phyloP scores from a whole-genome alignment of 1,140 invertebrate species.

The Zophobas morio region DNA sequence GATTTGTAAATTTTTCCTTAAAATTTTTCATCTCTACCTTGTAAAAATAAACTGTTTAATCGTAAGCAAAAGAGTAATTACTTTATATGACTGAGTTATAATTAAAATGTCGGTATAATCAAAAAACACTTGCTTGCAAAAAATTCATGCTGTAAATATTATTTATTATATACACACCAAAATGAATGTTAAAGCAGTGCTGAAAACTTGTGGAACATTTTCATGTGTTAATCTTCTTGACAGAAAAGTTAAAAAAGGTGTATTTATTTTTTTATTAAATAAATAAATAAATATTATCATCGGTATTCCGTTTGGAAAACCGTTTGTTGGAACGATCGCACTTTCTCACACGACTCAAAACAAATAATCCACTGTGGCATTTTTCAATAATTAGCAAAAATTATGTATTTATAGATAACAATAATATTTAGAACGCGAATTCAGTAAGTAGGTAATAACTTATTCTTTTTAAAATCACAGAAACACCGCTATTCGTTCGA shows the following conservation, averaged over 20 bases:
- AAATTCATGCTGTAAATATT: no score
- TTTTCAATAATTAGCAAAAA: conserved; percentile 4
- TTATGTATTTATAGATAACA: conserved; percentile 14
- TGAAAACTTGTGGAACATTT: no score
- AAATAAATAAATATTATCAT: conserved; percentile 12
- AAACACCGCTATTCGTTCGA: background rate
- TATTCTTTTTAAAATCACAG: background rate
- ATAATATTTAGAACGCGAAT: conserved; percentile 7
- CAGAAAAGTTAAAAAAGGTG: background rate
- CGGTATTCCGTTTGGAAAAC: background rate
- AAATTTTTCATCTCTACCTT: no score
- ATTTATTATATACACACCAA: no score
- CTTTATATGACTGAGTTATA: background rate
- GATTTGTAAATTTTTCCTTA: no score
- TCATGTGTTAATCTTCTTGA: background rate
- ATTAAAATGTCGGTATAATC: no score
- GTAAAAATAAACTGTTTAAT: background rate
- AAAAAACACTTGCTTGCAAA: no score
- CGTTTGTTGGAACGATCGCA: background rate
- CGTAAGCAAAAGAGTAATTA: background rate
- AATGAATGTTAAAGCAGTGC: no score
- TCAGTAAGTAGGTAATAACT: background rate
- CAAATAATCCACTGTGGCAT: background rate
- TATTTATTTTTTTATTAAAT: conserved; percentile 17
- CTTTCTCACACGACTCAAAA: background rate